Evolutionary conservation across 64 coral and sea anemone species (phyloP), one percentile per base, ranked within the genome.

Genomic region (Platygyra sinensis): DNA sequence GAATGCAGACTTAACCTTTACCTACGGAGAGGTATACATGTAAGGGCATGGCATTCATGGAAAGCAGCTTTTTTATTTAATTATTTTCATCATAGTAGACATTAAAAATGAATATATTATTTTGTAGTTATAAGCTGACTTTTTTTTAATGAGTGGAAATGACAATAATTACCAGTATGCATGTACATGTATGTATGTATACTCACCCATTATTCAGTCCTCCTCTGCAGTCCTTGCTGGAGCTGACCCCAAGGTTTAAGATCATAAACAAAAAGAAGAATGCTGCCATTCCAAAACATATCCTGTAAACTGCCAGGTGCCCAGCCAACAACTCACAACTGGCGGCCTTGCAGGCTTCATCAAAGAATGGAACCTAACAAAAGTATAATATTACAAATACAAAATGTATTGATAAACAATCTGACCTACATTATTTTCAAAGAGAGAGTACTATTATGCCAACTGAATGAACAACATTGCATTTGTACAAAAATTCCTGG

Each of bases 171-270:
- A 62, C 33, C 33, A 36, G 33, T 36, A 36, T 36, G 33, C 3
- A 36, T 36, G 33, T 62, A 16, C 20, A 29, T 25, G 2, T 2
- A 74, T 0, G 18, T 19, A 12, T 50, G 20, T 18, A 8, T 46
- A 30, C 79, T 87, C 79, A 96, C 97, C 97, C 97, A 86, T 99
- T 99, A 29, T 99, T 94, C 22, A 99, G 93, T 82, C 94, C 97
- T 78, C 89, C 97, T 71, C 97, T 32, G 59, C 88, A 93, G 63
- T 91, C 97, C 73, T 99, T 99, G 2, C 87, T 93, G 61, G 97
- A 99, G 29, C 87, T 88, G 30, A 99, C 97, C 15, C 86, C 89
- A 33, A 99, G 73, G 57, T 92, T 99, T 69, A 99, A 89, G n/a
- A 99, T 52, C 94, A 94, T 96, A 42, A 99, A 87, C 19, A 99